These are phyloP conservation scores for Choloepus didactylus DNA, from an alignment of 2,797 vertebrate species.

Conservation along the genomic window DNA sequence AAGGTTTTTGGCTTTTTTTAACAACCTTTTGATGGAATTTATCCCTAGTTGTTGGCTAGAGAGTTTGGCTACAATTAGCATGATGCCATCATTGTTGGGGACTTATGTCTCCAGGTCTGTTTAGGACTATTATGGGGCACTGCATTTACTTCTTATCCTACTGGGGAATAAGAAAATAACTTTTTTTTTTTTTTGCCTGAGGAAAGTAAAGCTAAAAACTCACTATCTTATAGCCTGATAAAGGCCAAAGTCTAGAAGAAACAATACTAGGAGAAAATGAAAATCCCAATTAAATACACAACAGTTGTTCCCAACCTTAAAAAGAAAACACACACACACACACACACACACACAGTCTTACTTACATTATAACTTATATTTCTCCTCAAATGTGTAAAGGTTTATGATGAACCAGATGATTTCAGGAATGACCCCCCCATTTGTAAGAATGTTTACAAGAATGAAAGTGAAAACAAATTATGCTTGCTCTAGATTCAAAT, in stretches of 20 bases:
- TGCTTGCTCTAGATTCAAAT: conserved; percentile 49
- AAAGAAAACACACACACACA: no score
- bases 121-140: not conserved
- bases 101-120: not conserved
- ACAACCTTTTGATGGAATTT: not conserved
- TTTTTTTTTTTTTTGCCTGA: not conserved
- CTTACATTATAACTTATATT: not conserved
- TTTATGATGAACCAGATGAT: not conserved
- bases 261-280: not conserved
- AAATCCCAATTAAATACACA: not conserved
- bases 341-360: not conserved
- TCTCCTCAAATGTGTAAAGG: not conserved
- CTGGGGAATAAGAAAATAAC: not conserved
- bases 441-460: not conserved
- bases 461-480: conserved; percentile 48
- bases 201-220: not conserved
- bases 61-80: not conserved
- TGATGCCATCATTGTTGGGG: not conserved
- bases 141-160: not conserved
- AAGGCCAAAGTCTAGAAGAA: conserved; percentile 5
- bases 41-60: not conserved
- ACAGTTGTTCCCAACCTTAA: not conserved
- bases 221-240: not conserved
- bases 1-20: not conserved
- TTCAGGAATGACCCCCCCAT: not conserved